Conservation (phyloP, 2,888 invertebrate genomes). For the Synergus gifuensis region DNA sequence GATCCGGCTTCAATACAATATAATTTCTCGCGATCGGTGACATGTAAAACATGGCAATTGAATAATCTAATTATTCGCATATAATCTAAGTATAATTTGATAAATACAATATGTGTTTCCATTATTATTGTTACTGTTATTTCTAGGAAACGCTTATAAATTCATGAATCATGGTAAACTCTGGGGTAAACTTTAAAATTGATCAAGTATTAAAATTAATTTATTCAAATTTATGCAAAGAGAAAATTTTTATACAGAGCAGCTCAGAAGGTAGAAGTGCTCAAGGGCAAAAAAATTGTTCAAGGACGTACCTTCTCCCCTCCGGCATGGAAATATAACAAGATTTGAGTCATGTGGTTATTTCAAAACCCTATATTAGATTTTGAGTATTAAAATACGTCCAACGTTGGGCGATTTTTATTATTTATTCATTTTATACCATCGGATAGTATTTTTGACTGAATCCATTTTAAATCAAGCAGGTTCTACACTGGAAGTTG, state of each 20-base stretch:
- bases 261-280: neutral
- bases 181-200: too few relatives aligned
- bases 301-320: neutral
- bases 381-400: too few relatives aligned
- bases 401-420: too few relatives aligned
- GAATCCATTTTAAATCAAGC: too few relatives aligned
- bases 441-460: too few relatives aligned
- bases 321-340: neutral
- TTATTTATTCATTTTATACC: too few relatives aligned
- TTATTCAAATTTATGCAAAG: too few relatives aligned
- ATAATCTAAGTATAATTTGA: neutral
- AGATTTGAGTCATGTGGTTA: neutral
- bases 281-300: neutral
- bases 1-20: neutral
- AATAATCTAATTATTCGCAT: neutral
- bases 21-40: neutral
- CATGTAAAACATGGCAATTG: neutral
- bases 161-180: too few relatives aligned
- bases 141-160: too few relatives aligned
- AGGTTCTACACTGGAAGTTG: too few relatives aligned
- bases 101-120: neutral
- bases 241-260: neutral
- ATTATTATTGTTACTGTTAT: neutral
- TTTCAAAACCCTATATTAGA: too few relatives aligned
- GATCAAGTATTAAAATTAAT: too few relatives aligned